These are phyloP conservation scores for Lapara coniferarum DNA, from an alignment of 2,888 invertebrate genomes.

Conservation along the genomic window DNA sequence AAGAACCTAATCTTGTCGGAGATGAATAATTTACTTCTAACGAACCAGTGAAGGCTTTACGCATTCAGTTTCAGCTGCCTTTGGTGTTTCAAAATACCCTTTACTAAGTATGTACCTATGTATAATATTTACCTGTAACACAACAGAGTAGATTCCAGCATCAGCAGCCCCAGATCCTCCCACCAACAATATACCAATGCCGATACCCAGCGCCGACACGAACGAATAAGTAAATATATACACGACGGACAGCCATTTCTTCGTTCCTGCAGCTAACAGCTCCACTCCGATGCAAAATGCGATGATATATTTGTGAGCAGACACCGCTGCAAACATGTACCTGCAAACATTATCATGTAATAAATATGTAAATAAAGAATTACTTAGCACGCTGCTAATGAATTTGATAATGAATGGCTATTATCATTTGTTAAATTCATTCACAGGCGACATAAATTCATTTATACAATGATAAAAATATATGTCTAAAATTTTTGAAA, in stretches of 20 bases:
- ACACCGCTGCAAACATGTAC: constrained; percentile 93
- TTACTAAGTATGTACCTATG: not conserved
- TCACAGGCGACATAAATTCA: not conserved
- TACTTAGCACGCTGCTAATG: not conserved
- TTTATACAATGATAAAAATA: too few relatives aligned
- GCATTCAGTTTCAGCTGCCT: too few relatives aligned
- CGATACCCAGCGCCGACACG: constrained; percentile 91
- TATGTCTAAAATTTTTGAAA: too few relatives aligned
- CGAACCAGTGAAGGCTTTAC: too few relatives aligned
- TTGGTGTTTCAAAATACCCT: too few relatives aligned
- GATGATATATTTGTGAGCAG: constrained; percentile 93
- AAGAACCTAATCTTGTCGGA: too few relatives aligned
- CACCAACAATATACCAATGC: constrained; percentile 87
- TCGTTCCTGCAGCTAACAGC: constrained; percentile 87
- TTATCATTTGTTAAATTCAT: not conserved
- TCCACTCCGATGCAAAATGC: constrained; percentile 95
- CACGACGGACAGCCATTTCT: constrained; percentile 83
- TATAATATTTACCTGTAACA: constrained; percentile 85
- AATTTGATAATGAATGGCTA: not conserved
- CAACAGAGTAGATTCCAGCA: constrained; percentile 86
- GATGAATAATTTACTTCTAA: too few relatives aligned
- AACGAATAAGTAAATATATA: constrained; percentile 91
- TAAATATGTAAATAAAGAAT: not conserved
- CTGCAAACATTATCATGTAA: constrained; percentile 48
- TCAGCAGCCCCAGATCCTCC: constrained; percentile 83